Conservation (phyloP, 2,113 vertebrate genomes). For the Centrocercus urophasianus region DNA sequence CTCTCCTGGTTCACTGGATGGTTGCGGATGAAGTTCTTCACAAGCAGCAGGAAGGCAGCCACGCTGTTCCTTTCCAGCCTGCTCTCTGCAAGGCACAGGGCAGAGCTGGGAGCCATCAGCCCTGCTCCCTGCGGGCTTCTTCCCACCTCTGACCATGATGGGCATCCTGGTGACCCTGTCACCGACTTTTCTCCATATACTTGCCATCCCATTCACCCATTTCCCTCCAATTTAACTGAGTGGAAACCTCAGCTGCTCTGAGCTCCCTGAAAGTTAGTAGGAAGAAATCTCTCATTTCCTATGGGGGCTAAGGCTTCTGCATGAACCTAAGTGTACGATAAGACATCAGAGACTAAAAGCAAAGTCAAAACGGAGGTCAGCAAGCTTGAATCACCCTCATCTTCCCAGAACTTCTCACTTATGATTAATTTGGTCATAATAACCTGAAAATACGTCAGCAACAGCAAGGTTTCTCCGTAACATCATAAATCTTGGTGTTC, state of each 20-base stretch:
- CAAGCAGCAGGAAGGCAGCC: constrained; percentile 93
- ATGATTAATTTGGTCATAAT: background rate
- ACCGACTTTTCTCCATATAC: background rate
- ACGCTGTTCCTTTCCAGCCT: constrained; percentile 91
- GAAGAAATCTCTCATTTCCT: rapidly evolving
- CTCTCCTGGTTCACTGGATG: constrained; percentile 94
- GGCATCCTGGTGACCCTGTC: background rate
- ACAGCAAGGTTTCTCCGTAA: background rate
- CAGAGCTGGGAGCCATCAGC: background rate
- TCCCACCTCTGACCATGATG: background rate
- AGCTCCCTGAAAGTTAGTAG: background rate
- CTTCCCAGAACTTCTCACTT: background rate
- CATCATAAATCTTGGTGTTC: rapidly evolving
- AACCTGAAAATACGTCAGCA: background rate
- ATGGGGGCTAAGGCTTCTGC: rapidly evolving
- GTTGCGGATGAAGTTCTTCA: constrained; percentile 90
- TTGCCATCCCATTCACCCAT: background rate
- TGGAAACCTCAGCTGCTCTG: background rate
- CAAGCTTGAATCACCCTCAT: background rate
- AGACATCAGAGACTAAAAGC: background rate
- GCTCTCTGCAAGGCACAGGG: constrained; percentile 77
- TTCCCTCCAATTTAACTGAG: background rate
- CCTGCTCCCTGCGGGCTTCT: background rate
- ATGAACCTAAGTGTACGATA: background rate
- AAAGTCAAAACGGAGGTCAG: background rate